These are phyloP conservation scores for Arvicanthis niloticus DNA, from an alignment of 2,113 vertebrate species.

Conservation along the genomic window DNA sequence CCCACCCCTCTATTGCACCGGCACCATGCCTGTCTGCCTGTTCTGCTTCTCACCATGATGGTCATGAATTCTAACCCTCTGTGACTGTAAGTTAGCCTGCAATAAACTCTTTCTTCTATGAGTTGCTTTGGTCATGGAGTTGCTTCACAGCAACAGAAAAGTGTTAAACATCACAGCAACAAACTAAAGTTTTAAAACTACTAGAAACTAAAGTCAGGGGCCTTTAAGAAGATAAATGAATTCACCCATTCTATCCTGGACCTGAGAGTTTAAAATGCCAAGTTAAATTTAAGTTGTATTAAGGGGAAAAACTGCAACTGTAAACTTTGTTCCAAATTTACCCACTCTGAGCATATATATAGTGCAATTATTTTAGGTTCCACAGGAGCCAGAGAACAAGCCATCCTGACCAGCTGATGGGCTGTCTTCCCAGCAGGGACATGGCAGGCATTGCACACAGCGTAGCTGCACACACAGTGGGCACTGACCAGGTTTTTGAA, in stretches of 20 bases:
- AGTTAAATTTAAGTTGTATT: background rate
- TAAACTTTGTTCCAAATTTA: slow-evolving; percentile 4
- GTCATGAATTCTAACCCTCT: background rate
- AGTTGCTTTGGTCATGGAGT: background rate
- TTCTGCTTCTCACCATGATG: background rate
- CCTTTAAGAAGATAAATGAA: background rate
- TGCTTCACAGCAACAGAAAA: background rate
- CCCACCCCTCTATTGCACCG: background rate
- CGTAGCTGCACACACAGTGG: rapidly evolving
- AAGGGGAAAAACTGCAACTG: background rate
- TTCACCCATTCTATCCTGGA: background rate
- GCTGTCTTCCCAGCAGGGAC: background rate
- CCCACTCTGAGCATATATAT: background rate
- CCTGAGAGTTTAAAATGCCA: background rate
- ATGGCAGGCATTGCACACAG: too few relatives aligned
- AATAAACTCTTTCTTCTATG: background rate
- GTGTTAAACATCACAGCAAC: background rate
- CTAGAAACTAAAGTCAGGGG: background rate
- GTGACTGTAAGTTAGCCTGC: background rate
- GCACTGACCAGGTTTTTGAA: slow-evolving; percentile 98
- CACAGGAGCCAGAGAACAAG: background rate
- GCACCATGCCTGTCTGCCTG: background rate
- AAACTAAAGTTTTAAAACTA: background rate
- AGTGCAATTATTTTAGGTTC: too few relatives aligned
- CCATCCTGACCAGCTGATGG: background rate